Evolutionary conservation across 1,140 invertebrate genomes (phyloP).

Genomic region (Zaprionus capensis): DNA sequence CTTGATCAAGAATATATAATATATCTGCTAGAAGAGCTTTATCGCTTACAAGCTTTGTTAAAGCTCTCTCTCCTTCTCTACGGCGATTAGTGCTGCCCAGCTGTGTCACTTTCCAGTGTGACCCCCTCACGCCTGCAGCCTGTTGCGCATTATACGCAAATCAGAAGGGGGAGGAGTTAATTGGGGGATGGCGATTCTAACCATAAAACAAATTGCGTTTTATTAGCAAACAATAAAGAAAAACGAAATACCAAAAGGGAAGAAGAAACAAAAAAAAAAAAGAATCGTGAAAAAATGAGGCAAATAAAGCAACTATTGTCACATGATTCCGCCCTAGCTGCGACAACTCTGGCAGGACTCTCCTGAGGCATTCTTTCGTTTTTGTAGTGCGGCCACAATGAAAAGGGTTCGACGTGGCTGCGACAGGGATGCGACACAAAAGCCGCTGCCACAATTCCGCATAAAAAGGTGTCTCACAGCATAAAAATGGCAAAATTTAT

Average conservation of each 20-base stretch:
- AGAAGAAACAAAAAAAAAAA: not conserved
- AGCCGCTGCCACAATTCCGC: constrained; percentile 54
- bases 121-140: not conserved
- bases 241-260: constrained; percentile 14
- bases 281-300: constrained; percentile 18
- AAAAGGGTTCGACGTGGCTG: constrained; percentile 72
- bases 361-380: constrained; percentile 10
- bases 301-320: constrained; percentile 74
- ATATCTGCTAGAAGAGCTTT: not conserved
- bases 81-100: not conserved
- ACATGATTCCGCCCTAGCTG: constrained; percentile 56
- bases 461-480: constrained; percentile 71
- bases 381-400: constrained; percentile 46
- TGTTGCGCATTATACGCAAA: not conserved
- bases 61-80: not conserved
- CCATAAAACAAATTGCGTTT: constrained; percentile 71
- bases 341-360: constrained; percentile 15
- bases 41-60: not conserved
- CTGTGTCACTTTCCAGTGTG: not conserved
- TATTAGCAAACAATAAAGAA: constrained; percentile 58
- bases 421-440: constrained; percentile 65
- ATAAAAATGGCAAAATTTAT: constrained; percentile 81
- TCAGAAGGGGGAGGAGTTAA: not conserved
- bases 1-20: not conserved
- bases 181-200: constrained; percentile 12